Evolutionary conservation across 2,113 vertebrate genomes (phyloP).

Genomic region (Laterallus jamaicensis): DNA sequence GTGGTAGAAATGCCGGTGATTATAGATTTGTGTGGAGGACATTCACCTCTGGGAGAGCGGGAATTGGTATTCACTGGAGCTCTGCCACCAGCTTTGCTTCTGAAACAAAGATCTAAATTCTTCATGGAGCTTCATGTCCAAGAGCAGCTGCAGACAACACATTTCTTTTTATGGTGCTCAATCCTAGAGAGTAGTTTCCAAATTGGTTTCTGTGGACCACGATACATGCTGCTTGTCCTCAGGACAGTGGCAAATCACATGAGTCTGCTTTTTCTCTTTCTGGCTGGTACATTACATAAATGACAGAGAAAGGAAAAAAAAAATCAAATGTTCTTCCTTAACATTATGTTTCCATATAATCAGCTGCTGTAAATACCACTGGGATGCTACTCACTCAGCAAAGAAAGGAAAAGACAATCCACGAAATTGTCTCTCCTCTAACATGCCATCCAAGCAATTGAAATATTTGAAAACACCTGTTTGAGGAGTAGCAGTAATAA

Average conservation of each 20-base stretch:
- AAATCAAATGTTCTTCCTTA: background rate
- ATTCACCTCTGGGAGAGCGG: background rate
- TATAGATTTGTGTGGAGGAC: background rate
- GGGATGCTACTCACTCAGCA: background rate
- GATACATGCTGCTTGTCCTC: background rate
- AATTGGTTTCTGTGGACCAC: background rate
- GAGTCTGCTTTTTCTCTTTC: background rate
- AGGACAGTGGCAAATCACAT: background rate
- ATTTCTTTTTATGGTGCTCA: background rate
- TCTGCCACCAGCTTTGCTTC: background rate
- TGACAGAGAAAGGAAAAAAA: background rate
- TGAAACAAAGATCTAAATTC: slow-evolving; percentile 9
- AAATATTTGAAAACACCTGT: background rate
- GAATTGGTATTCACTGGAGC: background rate
- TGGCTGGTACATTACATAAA: background rate
- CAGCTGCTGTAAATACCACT: background rate
- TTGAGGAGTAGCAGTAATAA: background rate
- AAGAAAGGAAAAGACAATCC: background rate
- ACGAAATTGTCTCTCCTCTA: background rate
- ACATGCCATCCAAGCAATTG: background rate
- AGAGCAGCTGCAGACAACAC: background rate
- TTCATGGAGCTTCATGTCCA: background rate
- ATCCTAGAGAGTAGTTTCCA: background rate
- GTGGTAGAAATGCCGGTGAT: background rate
- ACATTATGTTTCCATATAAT: background rate